Evolutionary conservation across 2,888 invertebrate genomes (phyloP).

Genomic region (Taphrorychus bicolor): DNA sequence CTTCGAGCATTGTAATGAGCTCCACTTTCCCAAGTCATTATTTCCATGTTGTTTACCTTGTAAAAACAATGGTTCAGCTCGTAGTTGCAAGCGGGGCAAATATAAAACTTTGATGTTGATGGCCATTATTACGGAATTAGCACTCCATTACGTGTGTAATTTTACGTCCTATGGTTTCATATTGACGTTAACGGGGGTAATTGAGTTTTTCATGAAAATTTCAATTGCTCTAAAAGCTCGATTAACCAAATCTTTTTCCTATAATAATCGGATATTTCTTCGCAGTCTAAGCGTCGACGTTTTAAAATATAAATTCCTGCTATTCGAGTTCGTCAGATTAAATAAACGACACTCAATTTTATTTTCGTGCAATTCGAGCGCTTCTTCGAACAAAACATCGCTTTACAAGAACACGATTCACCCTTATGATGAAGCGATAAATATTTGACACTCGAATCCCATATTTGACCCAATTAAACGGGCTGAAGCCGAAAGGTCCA

Average conservation of each 20-base stretch:
- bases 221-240: too few species aligned
- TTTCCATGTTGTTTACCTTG: background rate
- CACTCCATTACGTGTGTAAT: background rate
- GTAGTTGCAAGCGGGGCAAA: background rate
- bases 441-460: conserved; percentile 12
- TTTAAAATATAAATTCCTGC: background rate
- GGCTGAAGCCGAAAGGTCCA: background rate
- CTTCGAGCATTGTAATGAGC: background rate
- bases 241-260: too few species aligned
- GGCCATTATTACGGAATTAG: background rate
- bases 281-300: background rate
- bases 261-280: background rate
- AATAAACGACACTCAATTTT: background rate
- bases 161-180: background rate
- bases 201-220: background rate
- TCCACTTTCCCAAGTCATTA: background rate
- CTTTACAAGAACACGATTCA: too few species aligned
- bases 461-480: conserved; percentile 14
- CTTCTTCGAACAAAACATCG: conserved; percentile 3
- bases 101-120: background rate
- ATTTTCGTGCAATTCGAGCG: conserved; percentile 1
- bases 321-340: conserved; percentile 6
- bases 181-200: too few species aligned
- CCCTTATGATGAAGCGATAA: conserved; percentile 7
- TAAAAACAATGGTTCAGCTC: background rate